Evolutionary conservation across 92 coral and sea anemone genomes (phyloP).

Genomic region (Paragorgia papillata): DNA sequence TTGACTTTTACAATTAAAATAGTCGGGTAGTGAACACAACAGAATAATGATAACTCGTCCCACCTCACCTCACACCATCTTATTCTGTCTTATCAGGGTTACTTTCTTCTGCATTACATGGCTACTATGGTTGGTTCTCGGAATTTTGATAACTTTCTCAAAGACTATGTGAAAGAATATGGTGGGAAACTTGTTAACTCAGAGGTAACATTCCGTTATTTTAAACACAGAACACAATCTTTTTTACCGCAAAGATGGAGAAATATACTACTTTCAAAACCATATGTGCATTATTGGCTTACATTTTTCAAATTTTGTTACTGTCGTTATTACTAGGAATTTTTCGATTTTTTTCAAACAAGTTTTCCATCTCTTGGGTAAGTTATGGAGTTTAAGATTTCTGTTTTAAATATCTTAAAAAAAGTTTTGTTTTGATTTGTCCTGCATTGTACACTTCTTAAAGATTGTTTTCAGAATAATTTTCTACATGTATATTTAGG

Average conservation of each 20-base stretch:
- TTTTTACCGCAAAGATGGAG: background rate
- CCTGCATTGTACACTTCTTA: background rate
- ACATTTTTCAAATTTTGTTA: background rate
- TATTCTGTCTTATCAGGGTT: slow-evolving; percentile 81
- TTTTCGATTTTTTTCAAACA: slow-evolving; percentile 69
- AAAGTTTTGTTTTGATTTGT: background rate
- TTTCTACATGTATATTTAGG: background rate
- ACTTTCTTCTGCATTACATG: slow-evolving; percentile 90
- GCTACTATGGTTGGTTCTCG: slow-evolving; percentile 81
- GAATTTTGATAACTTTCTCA: slow-evolving; percentile 74
- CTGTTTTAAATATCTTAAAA: background rate
- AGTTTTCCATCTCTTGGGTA: slow-evolving; percentile 67
- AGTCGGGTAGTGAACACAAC: too few species aligned
- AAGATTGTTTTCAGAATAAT: background rate
- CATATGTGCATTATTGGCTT: background rate
- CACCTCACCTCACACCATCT: too few species aligned
- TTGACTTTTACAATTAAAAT: too few species aligned
- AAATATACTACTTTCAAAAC: background rate
- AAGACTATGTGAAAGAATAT: slow-evolving; percentile 78
- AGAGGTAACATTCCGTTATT: slow-evolving; percentile 55
- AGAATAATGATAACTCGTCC: too few species aligned
- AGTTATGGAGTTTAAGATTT: slow-evolving; percentile 48
- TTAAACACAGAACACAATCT: background rate
- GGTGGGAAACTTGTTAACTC: slow-evolving; percentile 89
- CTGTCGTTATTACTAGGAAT: slow-evolving; percentile 58